phyloP scores from a whole-genome alignment of 2,797 vertebrate genomes.

The Oreochromis mossambicus region DNA sequence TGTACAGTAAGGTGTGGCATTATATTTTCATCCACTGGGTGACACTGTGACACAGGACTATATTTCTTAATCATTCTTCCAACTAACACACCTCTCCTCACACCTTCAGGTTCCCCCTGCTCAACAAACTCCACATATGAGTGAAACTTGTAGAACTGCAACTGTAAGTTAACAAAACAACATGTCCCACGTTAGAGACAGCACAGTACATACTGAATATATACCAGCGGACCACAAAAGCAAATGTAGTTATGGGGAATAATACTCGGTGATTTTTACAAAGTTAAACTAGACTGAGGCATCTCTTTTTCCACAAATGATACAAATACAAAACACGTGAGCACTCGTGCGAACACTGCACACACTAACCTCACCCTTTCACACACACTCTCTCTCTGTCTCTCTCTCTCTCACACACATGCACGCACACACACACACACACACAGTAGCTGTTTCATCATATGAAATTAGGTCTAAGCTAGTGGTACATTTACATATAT shows the following conservation, averaged over 20 bases:
- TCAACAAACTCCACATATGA: not conserved
- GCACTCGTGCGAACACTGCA: conserved; percentile 29
- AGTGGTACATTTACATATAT: conserved; percentile 72
- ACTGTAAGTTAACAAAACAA: conserved; percentile 24
- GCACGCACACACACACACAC: conserved; percentile 4
- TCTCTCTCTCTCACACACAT: not conserved
- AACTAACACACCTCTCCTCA: not conserved
- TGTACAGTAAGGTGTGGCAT: not conserved
- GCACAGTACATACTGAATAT: conserved; percentile 30
- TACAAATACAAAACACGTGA: conserved; percentile 63
- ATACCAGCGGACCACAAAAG: conserved; percentile 66
- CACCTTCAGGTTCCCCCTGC: not conserved
- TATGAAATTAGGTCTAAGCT: conserved; percentile 71
- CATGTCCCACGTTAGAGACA: conserved; percentile 28
- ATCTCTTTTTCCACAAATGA: conserved; percentile 64
- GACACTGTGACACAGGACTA: conserved; percentile 55
- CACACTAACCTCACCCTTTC: conserved; percentile 30
- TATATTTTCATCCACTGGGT: conserved; percentile 49
- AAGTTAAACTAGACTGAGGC: conserved; percentile 62
- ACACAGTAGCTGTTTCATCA: conserved; percentile 56
- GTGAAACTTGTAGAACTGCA: not conserved
- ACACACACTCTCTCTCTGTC: conserved; percentile 6
- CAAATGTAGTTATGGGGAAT: conserved; percentile 40
- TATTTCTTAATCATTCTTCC: not conserved
- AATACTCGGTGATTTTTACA: conserved; percentile 69